Base-by-base conservation (phyloP, 2,888 invertebrate species). In the Glyphotaelius pellucidus region DNA sequence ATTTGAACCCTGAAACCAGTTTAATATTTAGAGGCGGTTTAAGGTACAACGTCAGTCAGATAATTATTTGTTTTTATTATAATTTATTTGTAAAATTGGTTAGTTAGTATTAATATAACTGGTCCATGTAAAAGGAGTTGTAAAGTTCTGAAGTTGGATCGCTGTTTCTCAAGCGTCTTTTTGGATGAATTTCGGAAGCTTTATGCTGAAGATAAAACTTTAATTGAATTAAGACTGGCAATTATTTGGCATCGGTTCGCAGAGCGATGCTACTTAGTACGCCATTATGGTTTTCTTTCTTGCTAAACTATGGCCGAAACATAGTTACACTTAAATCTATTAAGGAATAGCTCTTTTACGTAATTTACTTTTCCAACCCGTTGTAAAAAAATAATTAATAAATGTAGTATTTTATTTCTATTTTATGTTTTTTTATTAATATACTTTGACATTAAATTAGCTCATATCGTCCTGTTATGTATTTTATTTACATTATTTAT, bases 171-270 rank as follows among this genome's bases (percentile, higher is more conserved):
- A 12, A 35, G 32, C 47, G 30, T 14, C 47, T n/a, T 52, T 87
- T 87, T 52, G 67, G 52, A 79, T 35, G 80, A 30, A 86, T 42
- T 86, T 79, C 15, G 32, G 79, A 89, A 89, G 32, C 88, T 79
- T 79, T 32, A 79, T 32, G 88, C 79, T 9, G 80, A 79, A 79
- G 88, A 35, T 79, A 89, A 67, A 79, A 89, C 47, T 86, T 42
- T 86, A 86, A 86, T 86, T 86, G 86, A 86, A 86, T 42, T 30
- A 83, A 83, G 38, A 31, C 19, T 67, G 25, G 67, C 67, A 67
- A 52, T 67, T 67, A 67, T 67, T 67, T 67, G 83, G 19, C 83
- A 19, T 83, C 35, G 47, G 31, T 52, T 52, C 67, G 30, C 12
- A 67, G 67, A 67, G 67, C 25, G 67, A 67, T 25, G 67, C 67